Evolutionary conservation across 2,797 vertebrate genomes (phyloP), one percentile per base, ranked within the genome.

Genomic region (Setipinna tenuifilis): DNA sequence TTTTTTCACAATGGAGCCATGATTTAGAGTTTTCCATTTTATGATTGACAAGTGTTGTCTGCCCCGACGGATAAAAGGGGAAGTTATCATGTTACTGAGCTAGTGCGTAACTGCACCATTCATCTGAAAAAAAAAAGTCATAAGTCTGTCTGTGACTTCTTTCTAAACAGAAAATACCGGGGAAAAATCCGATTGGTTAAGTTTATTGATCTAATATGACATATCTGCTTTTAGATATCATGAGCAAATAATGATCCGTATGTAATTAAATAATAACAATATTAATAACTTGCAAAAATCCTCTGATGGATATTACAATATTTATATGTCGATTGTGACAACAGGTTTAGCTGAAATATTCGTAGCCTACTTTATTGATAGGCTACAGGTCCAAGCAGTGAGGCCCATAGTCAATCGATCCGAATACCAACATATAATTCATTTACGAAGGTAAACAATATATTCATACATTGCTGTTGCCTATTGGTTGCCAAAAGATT

Each of bases 11-110:
- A 81, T 75, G 71, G 31, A 7, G 23, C 50, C 23, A 16, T 41
- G 59, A 17, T 10, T 61, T 75, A 57, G 54, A 57, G 68, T 9
- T 85, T 31, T 86, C 83, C 85, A 87, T 65, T 65, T 80, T 19
- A 71, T 58, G 44, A 82, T 61, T 21, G 84, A 57, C 71, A 28
- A 23, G 19, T 61, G 75, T 23, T 78, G 19, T 82, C 10, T 58
- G 19, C 82, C 35, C 44, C 83, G 61, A 17, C 28, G 61, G 23
- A 80, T 41, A 65, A n/a, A 75, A 50, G 54, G 75, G 16, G 35
- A 50, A 58, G 59, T 65, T 61, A 87, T 82, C 68, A 61, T 61
- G n/a, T 35, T 31, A 59, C n/a, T 31, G 48, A 48, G 58, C 23
- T 28, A n/a, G 58, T 23, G 31, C 59, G 57, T 23, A 31, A 19